These are phyloP conservation scores for Eupithecia insigniata DNA, from an alignment of 2,888 invertebrate species.

Conservation along the genomic window DNA sequence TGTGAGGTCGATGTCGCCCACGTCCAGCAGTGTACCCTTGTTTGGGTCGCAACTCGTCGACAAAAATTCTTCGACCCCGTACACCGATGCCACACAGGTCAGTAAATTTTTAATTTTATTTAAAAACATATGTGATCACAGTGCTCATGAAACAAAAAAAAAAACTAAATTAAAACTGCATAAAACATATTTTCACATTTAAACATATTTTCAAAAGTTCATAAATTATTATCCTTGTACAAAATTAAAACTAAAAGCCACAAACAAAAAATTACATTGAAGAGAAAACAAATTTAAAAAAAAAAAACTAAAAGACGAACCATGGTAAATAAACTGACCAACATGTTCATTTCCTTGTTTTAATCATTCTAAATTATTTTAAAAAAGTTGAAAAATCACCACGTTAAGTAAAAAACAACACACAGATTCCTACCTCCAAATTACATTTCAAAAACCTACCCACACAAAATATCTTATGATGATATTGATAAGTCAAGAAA, in stretches of 20 bases:
- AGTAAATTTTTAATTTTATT: constrained; percentile 62
- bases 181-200: too few species aligned
- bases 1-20: constrained; percentile 84
- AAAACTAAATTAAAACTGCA: neutral
- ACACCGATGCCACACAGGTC: constrained; percentile 99
- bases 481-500: neutral
- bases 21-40: constrained; percentile 87
- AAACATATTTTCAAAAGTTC: neutral
- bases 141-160: neutral
- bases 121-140: neutral
- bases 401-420: neutral
- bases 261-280: neutral
- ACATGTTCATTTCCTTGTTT: neutral
- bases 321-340: neutral
- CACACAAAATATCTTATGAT: neutral
- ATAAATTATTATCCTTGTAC: neutral
- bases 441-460: neutral
- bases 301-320: neutral
- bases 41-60: constrained; percentile 96
- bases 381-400: neutral
- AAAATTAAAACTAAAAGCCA: neutral
- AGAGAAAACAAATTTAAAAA: neutral
- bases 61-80: constrained; percentile 96
- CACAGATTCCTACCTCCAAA: neutral
- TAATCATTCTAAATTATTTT: neutral